Evolutionary conservation across 2,113 vertebrate genomes (phyloP), one percentile per base, ranked within the genome.

Genomic region (Antechinus flavipes): DNA sequence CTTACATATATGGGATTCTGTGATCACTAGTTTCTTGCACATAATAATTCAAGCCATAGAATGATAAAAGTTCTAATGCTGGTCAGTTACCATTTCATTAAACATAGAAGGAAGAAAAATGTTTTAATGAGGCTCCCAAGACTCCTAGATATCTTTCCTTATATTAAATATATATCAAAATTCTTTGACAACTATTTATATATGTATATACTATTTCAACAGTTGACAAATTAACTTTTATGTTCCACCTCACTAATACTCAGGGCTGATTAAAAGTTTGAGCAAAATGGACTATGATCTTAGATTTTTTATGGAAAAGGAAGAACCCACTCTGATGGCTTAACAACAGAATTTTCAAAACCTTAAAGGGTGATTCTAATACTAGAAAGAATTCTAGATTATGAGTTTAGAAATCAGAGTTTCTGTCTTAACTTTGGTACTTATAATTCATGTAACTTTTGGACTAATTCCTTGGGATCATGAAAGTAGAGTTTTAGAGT

Each of bases 151-250:
- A n/a, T 76, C n/a, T n/a, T 76, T 14, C 35, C 30, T 84, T 22
- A 91, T 90, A 50, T 84, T 90, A 1, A 58, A 53, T 12, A 50
- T 93, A 1, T 46, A 92, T 96, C 47, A 94, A 96, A 97, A 23
- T 95, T 84, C 90, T 97, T 97, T 95, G 24, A 97, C 97, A 93
- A 93, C 54, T 23, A 94, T 93, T 95, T 95, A 56, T 68, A 95
- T 90, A 91, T 26, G 52, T 94, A 91, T 95, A 94, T 30, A 95
- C 91, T 16, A 94, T 84, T 93, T 92, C 92, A 89, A 93, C n/a
- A 56, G 23, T 23, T 0, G 93, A 47, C n/a, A 56, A 46, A 95
- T 50, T 92, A 6, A 16, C n/a, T 54, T 94, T 92, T 54, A 26
- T 56, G 24, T 76, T 24, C 93, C 35, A n/a, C 14, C 12, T n/a